Percentiles rank a stretch among this genome's conserved stretches.
Evolutionary conservation across 2,888 invertebrate species (phyloP).

Genomic region (Eugnorisma glareosa): DNA sequence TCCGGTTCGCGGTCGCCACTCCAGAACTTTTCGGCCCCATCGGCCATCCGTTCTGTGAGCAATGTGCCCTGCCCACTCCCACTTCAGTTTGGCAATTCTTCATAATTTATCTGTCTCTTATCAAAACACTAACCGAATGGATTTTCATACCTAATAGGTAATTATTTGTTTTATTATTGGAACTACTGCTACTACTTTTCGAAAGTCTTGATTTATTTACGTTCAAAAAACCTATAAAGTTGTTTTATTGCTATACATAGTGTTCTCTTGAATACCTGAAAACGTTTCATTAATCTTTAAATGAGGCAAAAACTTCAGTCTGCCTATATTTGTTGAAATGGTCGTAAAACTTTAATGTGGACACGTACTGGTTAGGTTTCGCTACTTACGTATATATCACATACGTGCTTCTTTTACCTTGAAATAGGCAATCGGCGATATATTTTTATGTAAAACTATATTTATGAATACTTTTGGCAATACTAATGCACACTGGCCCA

Average conservation of each 20-base stretch:
- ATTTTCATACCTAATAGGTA: neutral
- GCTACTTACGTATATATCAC: conserved; percentile 27
- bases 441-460: neutral
- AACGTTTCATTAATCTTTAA: conserved; percentile 33
- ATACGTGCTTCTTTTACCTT: conserved; percentile 33
- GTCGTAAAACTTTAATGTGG: conserved; percentile 47
- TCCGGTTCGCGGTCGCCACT: too few species aligned
- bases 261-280: conserved; percentile 16
- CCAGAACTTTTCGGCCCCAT: too few species aligned
- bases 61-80: too few species aligned
- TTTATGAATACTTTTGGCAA: neutral
- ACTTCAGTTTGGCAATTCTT: too few species aligned
- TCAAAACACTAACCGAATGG: neutral
- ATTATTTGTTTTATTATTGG: too few species aligned
- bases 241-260: neutral
- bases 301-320: conserved; percentile 4
- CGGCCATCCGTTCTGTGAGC: too few species aligned
- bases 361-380: conserved; percentile 30
- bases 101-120: neutral
- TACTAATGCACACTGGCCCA: neutral
- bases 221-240: conserved; percentile 1
- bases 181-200: too few species aligned
- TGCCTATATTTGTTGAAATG: conserved; percentile 19
- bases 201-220: neutral
- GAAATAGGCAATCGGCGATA: conserved; percentile 6